These are phyloP conservation scores for Helostoma temminkii DNA, from an alignment of 2,797 vertebrate genomes.

Conservation along the genomic window DNA sequence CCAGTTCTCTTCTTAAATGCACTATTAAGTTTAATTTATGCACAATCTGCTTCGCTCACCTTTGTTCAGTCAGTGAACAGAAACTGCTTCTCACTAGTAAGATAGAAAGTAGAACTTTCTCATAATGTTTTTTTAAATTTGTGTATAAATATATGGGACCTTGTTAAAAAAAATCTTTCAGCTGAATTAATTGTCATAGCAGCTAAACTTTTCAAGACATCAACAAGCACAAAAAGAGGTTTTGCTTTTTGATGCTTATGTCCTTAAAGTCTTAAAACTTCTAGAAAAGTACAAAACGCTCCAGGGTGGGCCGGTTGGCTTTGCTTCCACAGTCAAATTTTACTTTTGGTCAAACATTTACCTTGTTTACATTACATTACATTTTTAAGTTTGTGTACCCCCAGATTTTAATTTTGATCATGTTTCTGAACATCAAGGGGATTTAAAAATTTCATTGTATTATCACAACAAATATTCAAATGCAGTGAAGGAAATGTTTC, in stretches of 20 bases:
- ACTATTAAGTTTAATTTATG: conserved; percentile 16
- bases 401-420: not conserved
- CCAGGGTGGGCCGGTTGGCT: not conserved
- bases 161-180: conserved; percentile 45
- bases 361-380: no score
- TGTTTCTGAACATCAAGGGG: not conserved
- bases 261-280: conserved; percentile 4
- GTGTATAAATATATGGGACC: not conserved
- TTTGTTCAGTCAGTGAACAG: conserved; percentile 28
- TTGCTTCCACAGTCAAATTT: conserved; percentile 10
- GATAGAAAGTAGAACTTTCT: not conserved
- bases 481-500: conserved; percentile 13
- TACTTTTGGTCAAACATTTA: conserved; percentile 30
- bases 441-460: no score
- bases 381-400: no score
- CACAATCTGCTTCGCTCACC: conserved; percentile 14
- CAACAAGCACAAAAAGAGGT: not conserved
- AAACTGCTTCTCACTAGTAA: conserved; percentile 14
- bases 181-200: conserved; percentile 11
- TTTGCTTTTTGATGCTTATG: conserved; percentile 3
- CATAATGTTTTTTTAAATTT: not conserved
- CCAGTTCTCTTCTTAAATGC: conserved; percentile 4
- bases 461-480: not conserved
- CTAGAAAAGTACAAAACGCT: not conserved
- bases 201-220: not conserved